Evolutionary conservation across 2,888 invertebrate species (phyloP), one percentile per base, ranked within the genome.

Genomic region (Brachynemurus nebulosus): DNA sequence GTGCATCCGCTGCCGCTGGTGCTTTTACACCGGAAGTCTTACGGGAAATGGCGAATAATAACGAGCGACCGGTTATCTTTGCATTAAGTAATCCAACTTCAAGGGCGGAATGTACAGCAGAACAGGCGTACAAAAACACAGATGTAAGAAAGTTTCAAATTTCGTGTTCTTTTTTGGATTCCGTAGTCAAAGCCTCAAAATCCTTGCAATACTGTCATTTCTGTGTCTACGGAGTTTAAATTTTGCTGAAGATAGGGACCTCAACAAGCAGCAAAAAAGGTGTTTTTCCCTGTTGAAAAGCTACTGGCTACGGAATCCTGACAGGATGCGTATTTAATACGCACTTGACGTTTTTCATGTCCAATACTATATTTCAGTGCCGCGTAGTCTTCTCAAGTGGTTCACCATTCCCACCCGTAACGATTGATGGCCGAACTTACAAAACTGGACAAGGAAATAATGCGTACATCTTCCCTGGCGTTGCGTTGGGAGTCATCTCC

Each of bases 91-190:
- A 98, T 71, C 98, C 98, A 44, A 99, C 98, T 44, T 79, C 80
- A 64, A 95, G 95, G 69, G 93, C 98, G 0, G 98, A 98, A 67
- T 98, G 98, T 62, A 97, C 98, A n/a, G 98, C 98, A n/a, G 90
- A 93, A 63, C 77, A 91, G 56, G 97, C 96, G 3, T 98, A 96
- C 66, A 74, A 64, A 33, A 66, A 81, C 57, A 93, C 96, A 1
- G 77, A 89, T 50, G 91, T 89, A 58, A 65, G 69, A 59, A 14
- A 6, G 14, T 25, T 39, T 12, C 27, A 40, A 16, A 40, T 40
- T 27, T 25, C 8, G 18, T 11, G 2, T 39, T 39, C 4, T 7
- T 8, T 6, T n/a, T 35, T 35, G 17, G 17, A 12, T n/a, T 8
- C 3, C 3, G 3, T 16, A 35, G 12, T 35, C 16, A 2, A n/a